phyloP scores from a whole-genome alignment of 2,797 vertebrate genomes.

The Leucoraja ocellata region DNA sequence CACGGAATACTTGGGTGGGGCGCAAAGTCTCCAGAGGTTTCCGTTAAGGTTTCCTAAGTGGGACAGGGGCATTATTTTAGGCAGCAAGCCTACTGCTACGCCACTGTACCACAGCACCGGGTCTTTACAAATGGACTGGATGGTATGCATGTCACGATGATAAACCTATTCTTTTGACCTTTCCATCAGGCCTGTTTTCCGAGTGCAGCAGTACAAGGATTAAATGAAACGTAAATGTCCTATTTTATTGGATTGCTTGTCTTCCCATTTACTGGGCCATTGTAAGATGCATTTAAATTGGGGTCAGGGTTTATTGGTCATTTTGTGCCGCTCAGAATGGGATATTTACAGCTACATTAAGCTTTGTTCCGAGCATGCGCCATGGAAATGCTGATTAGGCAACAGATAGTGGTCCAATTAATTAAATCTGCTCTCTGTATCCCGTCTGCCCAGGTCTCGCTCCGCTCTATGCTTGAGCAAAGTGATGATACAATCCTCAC shows the following conservation, averaged over 20 bases:
- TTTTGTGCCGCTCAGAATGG: not conserved
- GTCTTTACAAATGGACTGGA: not conserved
- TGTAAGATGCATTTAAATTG: conserved; percentile 37
- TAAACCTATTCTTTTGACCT: conserved; percentile 13
- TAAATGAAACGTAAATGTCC: conserved; percentile 32
- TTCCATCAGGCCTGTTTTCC: not conserved
- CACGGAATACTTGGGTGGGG: too few species aligned
- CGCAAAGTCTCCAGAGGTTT: too few species aligned
- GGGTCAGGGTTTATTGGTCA: conserved; percentile 7
- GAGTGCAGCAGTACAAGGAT: not conserved
- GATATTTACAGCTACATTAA: conserved; percentile 16
- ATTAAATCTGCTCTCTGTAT: not conserved
- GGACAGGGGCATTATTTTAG: too few species aligned
- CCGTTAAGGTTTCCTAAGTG: too few species aligned
- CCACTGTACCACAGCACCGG: too few species aligned
- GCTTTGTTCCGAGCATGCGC: not conserved
- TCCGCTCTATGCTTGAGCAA: not conserved
- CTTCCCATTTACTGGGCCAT: conserved; percentile 4
- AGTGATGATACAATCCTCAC: conserved; percentile 22
- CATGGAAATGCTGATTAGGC: not conserved
- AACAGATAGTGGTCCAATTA: conserved; percentile 1
- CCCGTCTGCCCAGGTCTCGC: not conserved
- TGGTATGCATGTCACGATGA: not conserved
- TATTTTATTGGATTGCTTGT: conserved; percentile 31
- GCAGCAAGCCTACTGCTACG: too few species aligned